Evolutionary conservation across 2,888 invertebrate species (phyloP), one percentile per base, ranked within the genome.

Genomic region (Melanchra persicariae): DNA sequence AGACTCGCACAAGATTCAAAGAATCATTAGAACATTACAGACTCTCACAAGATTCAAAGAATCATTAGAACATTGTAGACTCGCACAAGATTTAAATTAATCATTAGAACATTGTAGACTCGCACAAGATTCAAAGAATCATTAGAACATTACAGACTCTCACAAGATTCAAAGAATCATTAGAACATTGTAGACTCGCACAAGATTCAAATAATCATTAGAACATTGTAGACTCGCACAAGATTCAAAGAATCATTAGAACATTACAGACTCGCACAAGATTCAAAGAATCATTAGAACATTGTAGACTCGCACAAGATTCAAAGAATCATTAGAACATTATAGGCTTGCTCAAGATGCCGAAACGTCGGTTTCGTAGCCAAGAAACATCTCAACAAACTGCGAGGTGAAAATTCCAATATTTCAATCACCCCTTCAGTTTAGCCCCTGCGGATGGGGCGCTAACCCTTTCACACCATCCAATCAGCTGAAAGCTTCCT

Each of bases 401-500:
- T 45, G 58, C 62, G 34, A 72, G 34, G 52, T 77, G 78, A 70
- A 78, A 78, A 77, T 79, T 70, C 62, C 68, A 79, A 83, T 83
- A 79, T 83, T 82, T 81, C 83, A 80, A 82, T 75, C 76, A 79
- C 63, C 73, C 79, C 73, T 74, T 74, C 70, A 43, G 55, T 26
- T 52, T 34, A 63, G 69, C 81, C 78, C 73, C 83, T 60, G 47
- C 70, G 76, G 77, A 79, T 79, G 81, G 87, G 83, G 87, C 71
- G 85, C 82, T 85, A 88, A 89, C 90, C 91, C 90, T 87, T 90
- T 90, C 86, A 81, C 79, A 81, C 84, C 81, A 83, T 85, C 90
- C 92, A 93, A 93, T 93, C 91, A 87, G 86, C 87, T 91, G 88
- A 93, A 90, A 93, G 93, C 92, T 90, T 91, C 90, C 90, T 85